phyloP scores from a whole-genome alignment of 2,797 vertebrate genomes.

The Microchirus variegatus region DNA sequence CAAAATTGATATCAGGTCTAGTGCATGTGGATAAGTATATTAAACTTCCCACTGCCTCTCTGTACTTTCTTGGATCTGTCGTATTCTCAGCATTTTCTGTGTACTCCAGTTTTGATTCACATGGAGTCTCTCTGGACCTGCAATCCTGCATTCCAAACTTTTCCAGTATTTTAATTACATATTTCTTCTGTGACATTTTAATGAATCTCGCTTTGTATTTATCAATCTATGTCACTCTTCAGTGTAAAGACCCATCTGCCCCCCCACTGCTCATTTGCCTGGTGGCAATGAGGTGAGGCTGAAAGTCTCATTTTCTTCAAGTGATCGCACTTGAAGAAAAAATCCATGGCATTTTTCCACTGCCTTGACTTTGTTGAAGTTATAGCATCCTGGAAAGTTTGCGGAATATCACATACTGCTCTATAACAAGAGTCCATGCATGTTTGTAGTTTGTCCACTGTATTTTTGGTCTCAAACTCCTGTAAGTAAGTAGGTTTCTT shows the following conservation, averaged over 20 bases:
- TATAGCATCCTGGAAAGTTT: no score
- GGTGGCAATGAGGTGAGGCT: not conserved
- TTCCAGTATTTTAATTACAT: slow-evolving; percentile 17
- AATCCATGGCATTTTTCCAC: no score
- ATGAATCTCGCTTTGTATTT: slow-evolving; percentile 5
- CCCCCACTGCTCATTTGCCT: not conserved
- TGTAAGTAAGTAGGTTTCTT: no score
- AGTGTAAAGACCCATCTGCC: slow-evolving; percentile 9
- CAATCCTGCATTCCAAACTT: slow-evolving; percentile 34
- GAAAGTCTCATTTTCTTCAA: not conserved
- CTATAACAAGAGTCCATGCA: no score
- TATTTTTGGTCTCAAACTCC: no score
- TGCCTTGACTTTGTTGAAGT: no score
- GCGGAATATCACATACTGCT: no score
- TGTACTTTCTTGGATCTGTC: slow-evolving; percentile 14
- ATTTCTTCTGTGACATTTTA: slow-evolving; percentile 27
- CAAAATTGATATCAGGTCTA: slow-evolving; percentile 30
- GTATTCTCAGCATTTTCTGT: slow-evolving; percentile 12
- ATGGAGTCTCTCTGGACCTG: not conserved
- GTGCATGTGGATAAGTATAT: slow-evolving; percentile 33
- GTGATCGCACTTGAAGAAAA: not conserved
- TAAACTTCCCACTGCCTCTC: slow-evolving; percentile 36
- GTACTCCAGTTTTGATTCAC: slow-evolving; percentile 16
- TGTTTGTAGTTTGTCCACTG: no score
- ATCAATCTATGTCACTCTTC: slow-evolving; percentile 6